phyloP scores from a whole-genome alignment of 2,888 invertebrate species.

The Amphipyra berbera region DNA sequence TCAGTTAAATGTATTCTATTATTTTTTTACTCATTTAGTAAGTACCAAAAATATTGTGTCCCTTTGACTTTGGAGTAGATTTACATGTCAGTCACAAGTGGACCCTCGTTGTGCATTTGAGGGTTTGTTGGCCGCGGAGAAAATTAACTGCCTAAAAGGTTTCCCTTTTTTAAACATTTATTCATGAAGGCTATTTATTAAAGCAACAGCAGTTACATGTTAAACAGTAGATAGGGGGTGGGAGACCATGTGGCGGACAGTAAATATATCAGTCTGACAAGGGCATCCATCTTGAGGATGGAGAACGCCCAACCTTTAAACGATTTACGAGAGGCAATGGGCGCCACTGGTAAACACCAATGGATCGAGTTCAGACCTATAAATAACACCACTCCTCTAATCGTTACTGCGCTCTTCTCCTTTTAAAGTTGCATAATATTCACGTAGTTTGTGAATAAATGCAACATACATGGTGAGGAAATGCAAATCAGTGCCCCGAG shows the following conservation, averaged over 20 bases:
- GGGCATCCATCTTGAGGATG: slow-evolving; percentile 87
- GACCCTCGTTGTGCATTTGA: slow-evolving; percentile 53
- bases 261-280: slow-evolving; percentile 87
- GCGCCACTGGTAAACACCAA: slow-evolving; percentile 77
- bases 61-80: slow-evolving; percentile 30
- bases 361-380: slow-evolving; percentile 70
- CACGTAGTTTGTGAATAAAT: slow-evolving; percentile 70
- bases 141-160: slow-evolving; percentile 61
- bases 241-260: slow-evolving; percentile 80
- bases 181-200: slow-evolving; percentile 74
- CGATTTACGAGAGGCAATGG: slow-evolving; percentile 87
- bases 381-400: slow-evolving; percentile 75
- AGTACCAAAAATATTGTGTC: slow-evolving; percentile 25
- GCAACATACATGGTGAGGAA: slow-evolving; percentile 75
- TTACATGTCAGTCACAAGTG: slow-evolving; percentile 55
- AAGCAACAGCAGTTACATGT: slow-evolving; percentile 76
- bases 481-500: slow-evolving; percentile 79
- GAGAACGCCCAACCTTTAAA: slow-evolving; percentile 87
- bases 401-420: slow-evolving; percentile 50
- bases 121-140: slow-evolving; percentile 43
- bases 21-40: slow-evolving; percentile 13
- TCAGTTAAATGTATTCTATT: slow-evolving; percentile 9
- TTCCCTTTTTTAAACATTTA: slow-evolving; percentile 65
- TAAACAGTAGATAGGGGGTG: slow-evolving; percentile 72
- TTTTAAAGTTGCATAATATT: slow-evolving; percentile 66